Percentiles rank a stretch among this genome's conserved stretches.
Conservation (phyloP, 2,888 invertebrate species). For the Anagyrus pseudococci region DNA sequence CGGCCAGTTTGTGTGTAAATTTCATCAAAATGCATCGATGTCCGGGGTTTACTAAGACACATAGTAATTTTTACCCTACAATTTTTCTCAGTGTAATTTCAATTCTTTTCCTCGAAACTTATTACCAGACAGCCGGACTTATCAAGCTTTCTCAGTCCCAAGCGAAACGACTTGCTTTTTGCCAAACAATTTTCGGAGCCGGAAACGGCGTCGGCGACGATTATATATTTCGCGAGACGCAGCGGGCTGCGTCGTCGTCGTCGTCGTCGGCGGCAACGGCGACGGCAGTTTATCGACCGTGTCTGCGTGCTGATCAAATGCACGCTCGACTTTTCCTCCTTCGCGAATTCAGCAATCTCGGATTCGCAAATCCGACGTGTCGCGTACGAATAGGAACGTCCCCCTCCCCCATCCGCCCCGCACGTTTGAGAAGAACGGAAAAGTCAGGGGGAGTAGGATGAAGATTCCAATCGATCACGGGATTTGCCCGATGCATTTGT, state of each 20-base stretch:
- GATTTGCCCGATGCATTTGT: background rate
- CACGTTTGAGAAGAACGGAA: slow-evolving; percentile 12
- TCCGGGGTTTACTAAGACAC: background rate
- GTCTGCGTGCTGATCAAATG: slow-evolving; percentile 14
- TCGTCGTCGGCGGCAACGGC: no score
- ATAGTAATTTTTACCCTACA: background rate
- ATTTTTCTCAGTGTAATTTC: background rate
- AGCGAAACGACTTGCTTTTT: background rate
- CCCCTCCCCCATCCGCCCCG: no score
- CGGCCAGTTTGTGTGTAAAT: no score
- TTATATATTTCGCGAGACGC: background rate
- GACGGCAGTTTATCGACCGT: slow-evolving; percentile 9
- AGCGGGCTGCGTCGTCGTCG: background rate
- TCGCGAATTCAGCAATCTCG: slow-evolving; percentile 13
- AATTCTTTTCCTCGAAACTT: background rate
- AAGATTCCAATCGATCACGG: slow-evolving; percentile 10
- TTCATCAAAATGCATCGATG: no score
- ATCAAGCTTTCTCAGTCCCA: background rate
- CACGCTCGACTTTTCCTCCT: background rate
- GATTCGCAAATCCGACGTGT: slow-evolving; percentile 6
- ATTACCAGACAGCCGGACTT: background rate
- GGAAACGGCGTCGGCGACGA: background rate
- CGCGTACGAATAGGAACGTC: no score
- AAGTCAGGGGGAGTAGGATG: background rate
- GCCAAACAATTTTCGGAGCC: background rate